Evolutionary conservation across 92 coral and sea anemone genomes (phyloP).

Genomic region (Palythoa heliodiscus): DNA sequence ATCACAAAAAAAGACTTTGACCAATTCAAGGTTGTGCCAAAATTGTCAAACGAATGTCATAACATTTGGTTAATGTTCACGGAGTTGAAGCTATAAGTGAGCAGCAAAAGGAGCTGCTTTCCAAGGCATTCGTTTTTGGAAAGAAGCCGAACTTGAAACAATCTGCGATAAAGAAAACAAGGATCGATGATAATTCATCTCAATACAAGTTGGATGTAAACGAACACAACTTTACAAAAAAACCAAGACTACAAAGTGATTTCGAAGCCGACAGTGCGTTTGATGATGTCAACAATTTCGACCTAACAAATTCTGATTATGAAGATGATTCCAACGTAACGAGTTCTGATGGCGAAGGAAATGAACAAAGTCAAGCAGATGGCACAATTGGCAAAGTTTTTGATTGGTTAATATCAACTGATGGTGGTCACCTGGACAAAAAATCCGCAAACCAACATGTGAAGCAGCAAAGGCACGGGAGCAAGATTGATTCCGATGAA

Average conservation of each 20-base stretch:
- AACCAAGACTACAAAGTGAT: background rate
- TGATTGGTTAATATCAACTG: conserved; percentile 52
- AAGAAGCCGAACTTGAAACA: background rate
- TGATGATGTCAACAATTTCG: background rate
- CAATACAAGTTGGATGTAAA: background rate
- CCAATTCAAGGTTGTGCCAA: conserved; percentile 13
- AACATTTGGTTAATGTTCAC: conserved; percentile 8
- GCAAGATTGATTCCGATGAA: conserved; percentile 33
- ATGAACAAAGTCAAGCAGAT: background rate
- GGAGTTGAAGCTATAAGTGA: background rate
- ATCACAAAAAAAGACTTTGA: conserved; percentile 11
- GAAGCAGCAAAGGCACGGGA: conserved; percentile 33
- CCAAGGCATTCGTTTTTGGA: conserved; percentile 22
- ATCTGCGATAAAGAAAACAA: background rate
- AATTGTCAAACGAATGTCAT: conserved; percentile 23
- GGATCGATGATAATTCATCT: background rate
- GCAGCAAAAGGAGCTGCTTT: conserved; percentile 19
- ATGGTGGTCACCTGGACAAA: conserved; percentile 55
- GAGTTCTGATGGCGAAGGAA: conserved; percentile 8
- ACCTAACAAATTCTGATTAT: background rate
- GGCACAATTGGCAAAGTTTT: conserved; percentile 22
- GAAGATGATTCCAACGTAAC: background rate
- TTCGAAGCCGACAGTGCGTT: background rate
- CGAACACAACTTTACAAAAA: background rate
- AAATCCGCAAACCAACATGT: conserved; percentile 49